Evolutionary conservation across 2,113 vertebrate species (phyloP).

Genomic region (Gulo gulo): DNA sequence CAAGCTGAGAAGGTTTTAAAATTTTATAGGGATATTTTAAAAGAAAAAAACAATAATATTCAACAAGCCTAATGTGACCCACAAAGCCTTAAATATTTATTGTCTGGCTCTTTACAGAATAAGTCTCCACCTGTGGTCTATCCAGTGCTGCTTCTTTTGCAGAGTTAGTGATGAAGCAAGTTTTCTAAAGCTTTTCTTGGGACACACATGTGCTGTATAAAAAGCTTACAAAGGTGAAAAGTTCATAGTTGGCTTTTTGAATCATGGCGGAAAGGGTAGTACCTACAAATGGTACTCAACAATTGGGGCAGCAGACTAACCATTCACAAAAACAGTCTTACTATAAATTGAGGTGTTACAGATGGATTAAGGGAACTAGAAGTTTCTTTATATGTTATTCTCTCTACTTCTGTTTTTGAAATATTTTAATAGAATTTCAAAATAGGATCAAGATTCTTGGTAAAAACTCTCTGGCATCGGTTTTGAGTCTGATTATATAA

Average conservation of each 20-base stretch:
- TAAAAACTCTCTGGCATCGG: not conserved
- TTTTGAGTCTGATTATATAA: slow-evolving; percentile 25
- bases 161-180: not conserved
- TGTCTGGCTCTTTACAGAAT: not conserved
- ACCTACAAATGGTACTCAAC: not conserved
- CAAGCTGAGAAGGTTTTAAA: not conserved
- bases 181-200: not conserved
- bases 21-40: not conserved
- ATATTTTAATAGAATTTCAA: slow-evolving; percentile 17
- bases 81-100: not conserved
- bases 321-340: not conserved
- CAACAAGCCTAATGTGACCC: not conserved
- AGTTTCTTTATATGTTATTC: not conserved
- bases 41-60: not conserved
- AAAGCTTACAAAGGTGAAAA: not conserved
- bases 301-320: not conserved
- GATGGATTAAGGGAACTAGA: not conserved
- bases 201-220: not conserved
- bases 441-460: not conserved
- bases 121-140: not conserved
- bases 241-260: not conserved
- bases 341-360: not conserved
- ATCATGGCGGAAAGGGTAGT: not conserved
- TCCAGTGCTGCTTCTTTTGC: not conserved
- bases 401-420: not conserved